Evolutionary conservation across 2,113 vertebrate genomes (phyloP).

Genomic region (Vidua macroura): DNA sequence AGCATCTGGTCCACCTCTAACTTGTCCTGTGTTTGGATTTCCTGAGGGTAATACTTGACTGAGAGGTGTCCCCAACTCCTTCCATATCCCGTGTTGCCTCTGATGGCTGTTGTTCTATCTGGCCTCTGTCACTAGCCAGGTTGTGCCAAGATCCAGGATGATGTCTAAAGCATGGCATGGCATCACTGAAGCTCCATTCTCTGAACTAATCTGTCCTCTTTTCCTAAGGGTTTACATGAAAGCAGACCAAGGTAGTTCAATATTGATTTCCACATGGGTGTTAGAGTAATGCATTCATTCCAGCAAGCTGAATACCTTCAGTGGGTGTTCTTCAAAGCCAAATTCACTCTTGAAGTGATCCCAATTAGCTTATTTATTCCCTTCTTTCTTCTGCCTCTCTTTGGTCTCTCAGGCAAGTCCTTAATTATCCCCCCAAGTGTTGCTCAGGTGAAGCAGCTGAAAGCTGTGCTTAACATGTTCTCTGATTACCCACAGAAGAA

Average conservation of each 20-base stretch:
- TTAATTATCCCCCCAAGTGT: constrained; percentile 34
- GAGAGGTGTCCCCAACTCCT: not conserved
- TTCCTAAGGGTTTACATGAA: constrained; percentile 9
- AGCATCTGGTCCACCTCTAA: not conserved
- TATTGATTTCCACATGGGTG: constrained; percentile 1
- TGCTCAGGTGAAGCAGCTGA: constrained; percentile 25
- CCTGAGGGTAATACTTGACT: not conserved
- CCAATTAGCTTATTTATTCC: not conserved
- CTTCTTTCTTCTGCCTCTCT: not conserved
- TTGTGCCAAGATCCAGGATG: not conserved
- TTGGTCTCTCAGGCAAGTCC: not conserved
- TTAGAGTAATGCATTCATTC: not conserved
- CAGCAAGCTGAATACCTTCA: constrained; percentile 23
- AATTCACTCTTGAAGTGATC: constrained; percentile 17
- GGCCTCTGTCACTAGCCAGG: not conserved
- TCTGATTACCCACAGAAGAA: not conserved
- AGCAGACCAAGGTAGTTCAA: not conserved
- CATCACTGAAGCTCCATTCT: not conserved
- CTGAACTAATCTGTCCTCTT: not conserved
- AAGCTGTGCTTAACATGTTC: constrained; percentile 13
- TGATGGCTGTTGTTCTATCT: not conserved
- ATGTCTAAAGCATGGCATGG: not conserved
- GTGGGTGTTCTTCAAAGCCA: constrained; percentile 55
- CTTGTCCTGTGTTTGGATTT: not conserved
- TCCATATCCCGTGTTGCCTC: not conserved